Evolutionary conservation across 2,113 vertebrate species (phyloP).

Genomic region (Lagenorhynchus albirostris): DNA sequence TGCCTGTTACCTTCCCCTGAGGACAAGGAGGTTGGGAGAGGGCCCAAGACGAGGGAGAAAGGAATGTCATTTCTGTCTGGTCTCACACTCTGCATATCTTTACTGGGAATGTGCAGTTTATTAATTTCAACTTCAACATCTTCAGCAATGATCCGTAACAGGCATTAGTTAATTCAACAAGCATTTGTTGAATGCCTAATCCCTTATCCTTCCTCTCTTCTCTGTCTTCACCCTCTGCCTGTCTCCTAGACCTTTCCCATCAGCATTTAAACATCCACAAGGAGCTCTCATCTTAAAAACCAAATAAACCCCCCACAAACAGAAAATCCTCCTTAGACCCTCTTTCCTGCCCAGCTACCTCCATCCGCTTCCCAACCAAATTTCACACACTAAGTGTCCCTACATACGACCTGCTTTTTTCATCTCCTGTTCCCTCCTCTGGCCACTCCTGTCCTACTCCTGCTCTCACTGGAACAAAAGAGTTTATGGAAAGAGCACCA

Average conservation of each 20-base stretch:
- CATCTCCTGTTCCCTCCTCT: not conserved
- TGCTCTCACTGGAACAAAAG: not conserved
- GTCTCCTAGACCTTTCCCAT: not conserved
- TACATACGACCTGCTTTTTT: not conserved
- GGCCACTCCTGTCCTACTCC: not conserved
- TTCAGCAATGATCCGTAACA: not conserved
- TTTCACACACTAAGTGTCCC: not conserved
- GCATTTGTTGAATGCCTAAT: conserved; percentile 12
- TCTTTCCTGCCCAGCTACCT: not conserved
- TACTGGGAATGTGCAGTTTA: not conserved
- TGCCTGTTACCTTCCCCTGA: not conserved
- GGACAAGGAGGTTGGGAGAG: not conserved
- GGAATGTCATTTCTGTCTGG: conserved; percentile 32
- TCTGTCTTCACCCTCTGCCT: not conserved
- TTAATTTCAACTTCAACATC: not conserved
- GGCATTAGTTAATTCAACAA: conserved; percentile 41
- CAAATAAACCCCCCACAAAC: not conserved
- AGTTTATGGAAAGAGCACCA: not conserved
- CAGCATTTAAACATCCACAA: not conserved
- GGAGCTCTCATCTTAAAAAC: conserved; percentile 1
- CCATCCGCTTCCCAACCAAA: not conserved
- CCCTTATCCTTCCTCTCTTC: not conserved
- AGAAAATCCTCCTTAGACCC: not conserved
- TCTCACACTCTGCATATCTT: not conserved
- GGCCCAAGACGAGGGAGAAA: not conserved